Conservation (phyloP, 92 coral and sea anemone genomes). For the Epizoanthus rinbou region DNA sequence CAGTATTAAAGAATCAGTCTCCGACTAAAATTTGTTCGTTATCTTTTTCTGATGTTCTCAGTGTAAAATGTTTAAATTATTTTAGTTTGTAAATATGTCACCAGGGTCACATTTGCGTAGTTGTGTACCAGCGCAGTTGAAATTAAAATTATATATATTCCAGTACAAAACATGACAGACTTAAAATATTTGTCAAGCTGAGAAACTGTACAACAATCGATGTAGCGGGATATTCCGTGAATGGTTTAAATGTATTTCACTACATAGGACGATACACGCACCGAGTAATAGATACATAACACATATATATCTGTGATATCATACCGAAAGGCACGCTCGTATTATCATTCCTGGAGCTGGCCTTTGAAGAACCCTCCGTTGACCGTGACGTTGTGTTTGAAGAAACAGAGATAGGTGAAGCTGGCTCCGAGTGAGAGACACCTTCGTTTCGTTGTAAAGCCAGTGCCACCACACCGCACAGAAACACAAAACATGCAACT, state of each 20-base stretch:
- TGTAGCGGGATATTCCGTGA: too few species aligned
- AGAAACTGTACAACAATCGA: too few species aligned
- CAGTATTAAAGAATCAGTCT: neutral
- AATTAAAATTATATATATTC: too few species aligned
- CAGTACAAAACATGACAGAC: too few species aligned
- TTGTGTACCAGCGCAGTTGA: too few species aligned
- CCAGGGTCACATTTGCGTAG: too few species aligned
- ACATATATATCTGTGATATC: neutral
- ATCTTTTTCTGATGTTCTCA: too few species aligned
- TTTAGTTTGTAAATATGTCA: too few species aligned
- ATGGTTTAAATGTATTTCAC: too few species aligned
- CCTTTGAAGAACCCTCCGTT: neutral
- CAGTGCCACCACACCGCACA: neutral
- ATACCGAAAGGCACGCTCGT: constrained; percentile 9
- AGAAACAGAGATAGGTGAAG: neutral
- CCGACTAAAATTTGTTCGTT: neutral
- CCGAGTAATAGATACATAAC: neutral
- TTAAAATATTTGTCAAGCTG: too few species aligned
- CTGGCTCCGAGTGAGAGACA: neutral
- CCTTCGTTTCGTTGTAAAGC: neutral
- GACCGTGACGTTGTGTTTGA: constrained; percentile 29
- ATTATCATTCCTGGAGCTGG: neutral
- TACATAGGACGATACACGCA: too few species aligned
- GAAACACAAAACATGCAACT: neutral
- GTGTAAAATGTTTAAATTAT: too few species aligned